A percentile compares a stretch with the other conserved stretches of the same genome.
Evolutionary conservation across 1,140 invertebrate species (phyloP).

Genomic region (Phymorhynchus buccinoides): DNA sequence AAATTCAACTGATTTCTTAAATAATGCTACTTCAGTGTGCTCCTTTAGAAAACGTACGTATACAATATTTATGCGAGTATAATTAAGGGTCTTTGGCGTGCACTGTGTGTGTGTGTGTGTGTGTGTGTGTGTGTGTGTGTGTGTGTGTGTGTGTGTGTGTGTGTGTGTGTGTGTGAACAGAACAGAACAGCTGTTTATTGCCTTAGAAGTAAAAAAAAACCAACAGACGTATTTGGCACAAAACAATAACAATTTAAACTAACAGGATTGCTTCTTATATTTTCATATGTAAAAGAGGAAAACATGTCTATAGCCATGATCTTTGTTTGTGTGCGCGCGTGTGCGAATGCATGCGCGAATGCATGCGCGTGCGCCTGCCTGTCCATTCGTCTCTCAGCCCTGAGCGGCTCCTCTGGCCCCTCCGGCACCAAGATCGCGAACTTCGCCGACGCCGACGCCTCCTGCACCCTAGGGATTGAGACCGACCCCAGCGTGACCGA

Average conservation of each 20-base stretch:
- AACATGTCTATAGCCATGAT: too few species aligned
- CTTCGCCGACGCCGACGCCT: background rate
- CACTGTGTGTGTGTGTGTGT: slow-evolving; percentile 2
- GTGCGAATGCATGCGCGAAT: slow-evolving; percentile 19
- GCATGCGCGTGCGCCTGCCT: background rate
- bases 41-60: background rate
- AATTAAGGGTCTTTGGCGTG: background rate
- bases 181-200: too few species aligned
- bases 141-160: background rate
- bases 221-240: too few species aligned
- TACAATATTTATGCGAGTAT: background rate
- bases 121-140: background rate
- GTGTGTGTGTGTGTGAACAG: slow-evolving; percentile 1
- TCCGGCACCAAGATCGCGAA: background rate
- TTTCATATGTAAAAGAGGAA: too few species aligned
- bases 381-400: background rate
- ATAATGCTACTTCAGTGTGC: background rate
- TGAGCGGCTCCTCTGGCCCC: too few species aligned
- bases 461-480: too few species aligned
- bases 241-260: too few species aligned
- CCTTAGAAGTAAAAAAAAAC: too few species aligned
- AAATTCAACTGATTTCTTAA: background rate
- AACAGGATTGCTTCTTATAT: too few species aligned
- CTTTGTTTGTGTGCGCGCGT: slow-evolving; percentile 3
- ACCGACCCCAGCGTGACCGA: background rate